Evolutionary conservation across 2,797 vertebrate genomes (phyloP).

Genomic region (Graptemys geographica): DNA sequence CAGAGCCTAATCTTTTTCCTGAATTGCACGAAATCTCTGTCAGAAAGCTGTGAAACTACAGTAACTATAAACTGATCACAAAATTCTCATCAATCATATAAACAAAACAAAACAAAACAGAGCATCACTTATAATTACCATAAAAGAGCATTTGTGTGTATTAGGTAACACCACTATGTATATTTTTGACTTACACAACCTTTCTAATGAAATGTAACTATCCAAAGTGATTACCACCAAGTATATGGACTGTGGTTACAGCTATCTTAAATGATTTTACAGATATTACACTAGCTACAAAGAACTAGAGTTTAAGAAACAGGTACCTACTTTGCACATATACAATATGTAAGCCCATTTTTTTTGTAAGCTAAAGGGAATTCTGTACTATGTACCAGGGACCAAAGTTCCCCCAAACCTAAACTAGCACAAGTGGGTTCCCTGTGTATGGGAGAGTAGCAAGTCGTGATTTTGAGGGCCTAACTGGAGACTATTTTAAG

Average conservation of each 20-base stretch:
- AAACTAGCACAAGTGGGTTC: neutral
- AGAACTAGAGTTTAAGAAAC: neutral
- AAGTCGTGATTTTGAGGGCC: neutral
- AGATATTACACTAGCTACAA: neutral
- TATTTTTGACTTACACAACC: neutral
- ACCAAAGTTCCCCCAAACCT: neutral
- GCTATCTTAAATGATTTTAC: neutral
- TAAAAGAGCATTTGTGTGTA: neutral
- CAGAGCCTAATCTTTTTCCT: neutral
- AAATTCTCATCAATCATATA: neutral
- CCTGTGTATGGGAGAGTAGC: neutral
- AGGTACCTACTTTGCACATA: neutral
- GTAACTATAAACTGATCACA: neutral
- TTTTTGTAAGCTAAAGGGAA: neutral
- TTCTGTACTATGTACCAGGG: neutral
- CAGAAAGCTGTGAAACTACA: neutral
- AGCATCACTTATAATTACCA: neutral
- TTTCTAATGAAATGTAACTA: neutral
- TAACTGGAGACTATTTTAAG: neutral
- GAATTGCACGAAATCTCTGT: neutral
- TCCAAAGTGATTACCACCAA: neutral
- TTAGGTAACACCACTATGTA: neutral
- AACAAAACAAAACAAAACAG: neutral
- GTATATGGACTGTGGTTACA: neutral
- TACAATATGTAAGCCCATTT: neutral